Conservation (phyloP, 92 coral and sea anemone species). For the Micromussa lordhowensis region DNA sequence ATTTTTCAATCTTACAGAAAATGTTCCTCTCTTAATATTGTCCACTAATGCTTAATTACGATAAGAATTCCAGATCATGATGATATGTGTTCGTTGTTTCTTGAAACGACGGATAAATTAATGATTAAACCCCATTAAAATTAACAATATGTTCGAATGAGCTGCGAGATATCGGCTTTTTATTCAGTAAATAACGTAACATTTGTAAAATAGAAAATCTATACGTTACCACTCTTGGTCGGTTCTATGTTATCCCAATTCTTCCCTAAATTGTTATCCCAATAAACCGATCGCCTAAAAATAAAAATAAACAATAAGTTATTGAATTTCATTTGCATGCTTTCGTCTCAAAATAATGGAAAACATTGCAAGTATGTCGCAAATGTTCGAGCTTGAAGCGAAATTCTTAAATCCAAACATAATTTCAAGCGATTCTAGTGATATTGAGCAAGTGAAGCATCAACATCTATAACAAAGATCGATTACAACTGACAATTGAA, state of each 20-base stretch:
- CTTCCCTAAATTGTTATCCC: conserved; percentile 91
- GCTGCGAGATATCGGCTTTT: background rate
- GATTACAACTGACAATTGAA: background rate
- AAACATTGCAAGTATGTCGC: background rate
- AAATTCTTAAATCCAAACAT: background rate
- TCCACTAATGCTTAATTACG: background rate
- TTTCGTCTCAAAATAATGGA: no score
- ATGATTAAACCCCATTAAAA: background rate
- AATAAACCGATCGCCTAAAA: conserved; percentile 92
- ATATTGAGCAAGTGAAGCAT: background rate
- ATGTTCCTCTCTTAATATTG: no score
- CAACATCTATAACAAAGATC: background rate
- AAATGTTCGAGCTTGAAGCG: background rate
- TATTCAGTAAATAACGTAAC: background rate
- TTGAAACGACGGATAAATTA: background rate
- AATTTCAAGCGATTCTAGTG: background rate
- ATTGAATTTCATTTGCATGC: background rate
- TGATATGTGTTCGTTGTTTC: background rate
- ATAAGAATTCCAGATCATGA: background rate
- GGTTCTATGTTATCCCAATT: conserved; percentile 79
- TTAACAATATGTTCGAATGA: background rate
- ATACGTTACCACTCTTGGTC: conserved; percentile 65
- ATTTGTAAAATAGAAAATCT: background rate
- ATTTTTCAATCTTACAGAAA: no score
- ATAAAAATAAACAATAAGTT: background rate